Evolutionary conservation across 92 coral and sea anemone genomes (phyloP).

Genomic region (Epizoanthus rinbou): DNA sequence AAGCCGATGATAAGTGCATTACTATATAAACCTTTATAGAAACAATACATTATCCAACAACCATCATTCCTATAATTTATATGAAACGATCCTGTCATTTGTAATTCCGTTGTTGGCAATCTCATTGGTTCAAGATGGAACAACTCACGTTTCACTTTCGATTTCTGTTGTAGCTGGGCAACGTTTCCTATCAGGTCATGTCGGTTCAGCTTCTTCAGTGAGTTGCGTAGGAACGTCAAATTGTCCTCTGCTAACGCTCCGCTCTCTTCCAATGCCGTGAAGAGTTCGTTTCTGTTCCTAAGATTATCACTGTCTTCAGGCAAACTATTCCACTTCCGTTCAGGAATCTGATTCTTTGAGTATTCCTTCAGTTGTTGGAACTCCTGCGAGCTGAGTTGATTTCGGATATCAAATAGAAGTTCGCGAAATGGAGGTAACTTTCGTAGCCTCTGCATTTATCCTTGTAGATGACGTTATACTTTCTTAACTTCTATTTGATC

Average conservation of each 20-base stretch:
- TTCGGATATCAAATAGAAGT: constrained; percentile 26
- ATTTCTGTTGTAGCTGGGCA: constrained; percentile 9
- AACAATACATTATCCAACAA: too few species aligned
- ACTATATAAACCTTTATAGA: too few species aligned
- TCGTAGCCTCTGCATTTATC: constrained; percentile 17
- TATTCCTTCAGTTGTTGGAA: constrained; percentile 3
- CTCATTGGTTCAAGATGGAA: background rate
- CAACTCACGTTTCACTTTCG: constrained; percentile 24
- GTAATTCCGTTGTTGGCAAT: too few species aligned
- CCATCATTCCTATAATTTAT: too few species aligned
- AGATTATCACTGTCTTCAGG: constrained; percentile 7
- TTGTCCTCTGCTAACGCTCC: constrained; percentile 27
- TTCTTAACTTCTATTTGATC: background rate
- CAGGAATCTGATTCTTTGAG: background rate
- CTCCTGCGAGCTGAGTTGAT: constrained; percentile 10
- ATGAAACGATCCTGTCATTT: too few species aligned
- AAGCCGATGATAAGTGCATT: too few species aligned
- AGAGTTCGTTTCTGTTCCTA: constrained; percentile 35
- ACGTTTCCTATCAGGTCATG: constrained; percentile 14
- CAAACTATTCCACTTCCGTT: constrained; percentile 8
- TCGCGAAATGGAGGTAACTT: constrained; percentile 24
- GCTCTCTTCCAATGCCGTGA: constrained; percentile 30
- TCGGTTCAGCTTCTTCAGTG: constrained; percentile 15
- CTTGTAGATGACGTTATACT: constrained; percentile 2
- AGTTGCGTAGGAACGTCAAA: constrained; percentile 20